These are phyloP conservation scores for Drosophila parabipectinata DNA, from an alignment of 1,140 invertebrate species.

Conservation along the genomic window DNA sequence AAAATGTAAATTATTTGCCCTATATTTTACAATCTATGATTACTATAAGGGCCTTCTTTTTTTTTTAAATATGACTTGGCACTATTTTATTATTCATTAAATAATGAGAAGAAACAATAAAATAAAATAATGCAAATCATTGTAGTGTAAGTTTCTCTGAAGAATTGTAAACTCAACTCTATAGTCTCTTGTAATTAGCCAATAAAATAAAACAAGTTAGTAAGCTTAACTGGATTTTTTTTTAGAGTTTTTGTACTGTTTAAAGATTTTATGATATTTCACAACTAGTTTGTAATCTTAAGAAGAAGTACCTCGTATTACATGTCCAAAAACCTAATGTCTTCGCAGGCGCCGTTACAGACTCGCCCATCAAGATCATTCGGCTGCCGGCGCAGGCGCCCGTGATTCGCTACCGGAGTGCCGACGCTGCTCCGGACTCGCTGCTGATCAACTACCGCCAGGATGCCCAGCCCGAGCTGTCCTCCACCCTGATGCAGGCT, in stretches of 20 bases:
- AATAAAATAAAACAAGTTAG: slow-evolving; percentile 2
- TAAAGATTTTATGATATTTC: background rate
- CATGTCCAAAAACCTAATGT: background rate
- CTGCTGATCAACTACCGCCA: slow-evolving; percentile 69
- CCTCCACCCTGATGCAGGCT: slow-evolving; percentile 54
- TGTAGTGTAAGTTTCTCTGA: slow-evolving; percentile 6
- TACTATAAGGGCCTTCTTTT: background rate
- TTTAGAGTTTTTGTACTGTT: background rate
- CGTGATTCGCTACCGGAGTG: slow-evolving; percentile 76
- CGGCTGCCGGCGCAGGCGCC: slow-evolving; percentile 75
- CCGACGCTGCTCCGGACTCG: slow-evolving; percentile 67
- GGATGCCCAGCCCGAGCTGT: slow-evolving; percentile 63
- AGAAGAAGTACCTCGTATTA: background rate
- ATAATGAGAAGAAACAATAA: slow-evolving; percentile 1
- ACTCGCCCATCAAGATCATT: slow-evolving; percentile 80
- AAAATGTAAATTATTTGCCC: background rate
- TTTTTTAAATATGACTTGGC: background rate
- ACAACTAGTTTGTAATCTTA: background rate
- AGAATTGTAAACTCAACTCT: background rate
- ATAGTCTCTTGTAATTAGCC: background rate
- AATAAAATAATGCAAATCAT: slow-evolving; percentile 3
- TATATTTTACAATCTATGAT: background rate
- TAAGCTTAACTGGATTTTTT: slow-evolving; percentile 1
- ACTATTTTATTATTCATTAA: slow-evolving; percentile 1
- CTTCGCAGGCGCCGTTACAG: slow-evolving; percentile 66